A percentile compares a stretch with the other conserved stretches of the same genome.
Conservation (phyloP, 2,797 vertebrate species). For the Monodelphis domestica region DNA sequence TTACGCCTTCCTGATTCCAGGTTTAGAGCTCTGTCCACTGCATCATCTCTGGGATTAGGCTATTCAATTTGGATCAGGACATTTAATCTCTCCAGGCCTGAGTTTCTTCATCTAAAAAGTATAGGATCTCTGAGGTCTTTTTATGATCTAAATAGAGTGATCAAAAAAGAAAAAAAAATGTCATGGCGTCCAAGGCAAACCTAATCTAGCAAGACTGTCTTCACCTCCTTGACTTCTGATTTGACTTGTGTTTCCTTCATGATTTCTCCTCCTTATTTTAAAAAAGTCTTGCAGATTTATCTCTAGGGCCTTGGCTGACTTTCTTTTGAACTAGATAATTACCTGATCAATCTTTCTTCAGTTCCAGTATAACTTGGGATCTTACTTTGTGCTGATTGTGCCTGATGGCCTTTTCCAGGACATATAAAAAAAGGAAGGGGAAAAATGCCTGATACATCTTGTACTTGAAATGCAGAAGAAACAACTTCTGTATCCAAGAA, state of each 20-base stretch:
- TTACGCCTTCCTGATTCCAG: neutral
- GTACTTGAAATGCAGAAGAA: neutral
- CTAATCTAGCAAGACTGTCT: neutral
- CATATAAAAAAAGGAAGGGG: neutral
- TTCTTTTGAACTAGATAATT: neutral
- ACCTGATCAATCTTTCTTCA: neutral
- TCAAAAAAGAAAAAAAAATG: neutral
- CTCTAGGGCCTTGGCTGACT: conserved; percentile 18
- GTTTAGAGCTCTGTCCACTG: neutral
- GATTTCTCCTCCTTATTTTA: neutral
- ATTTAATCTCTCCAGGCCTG: neutral
- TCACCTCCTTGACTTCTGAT: neutral
- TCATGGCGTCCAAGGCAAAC: neutral
- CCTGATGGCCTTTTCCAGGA: conserved; percentile 35
- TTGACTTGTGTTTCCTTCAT: neutral
- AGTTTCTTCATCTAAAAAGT: neutral
- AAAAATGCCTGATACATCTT: neutral
- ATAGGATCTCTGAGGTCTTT: neutral
- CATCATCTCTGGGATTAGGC: neutral
- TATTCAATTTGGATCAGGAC: neutral
- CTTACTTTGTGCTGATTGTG: neutral
- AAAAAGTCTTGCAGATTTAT: neutral
- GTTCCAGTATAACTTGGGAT: neutral
- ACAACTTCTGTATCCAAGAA: conserved; percentile 17
- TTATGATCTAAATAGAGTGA: neutral